Percentiles rank a stretch among this genome's conserved stretches.
Evolutionary conservation across 2,113 vertebrate species (phyloP).

Genomic region (Mungos mungo): DNA sequence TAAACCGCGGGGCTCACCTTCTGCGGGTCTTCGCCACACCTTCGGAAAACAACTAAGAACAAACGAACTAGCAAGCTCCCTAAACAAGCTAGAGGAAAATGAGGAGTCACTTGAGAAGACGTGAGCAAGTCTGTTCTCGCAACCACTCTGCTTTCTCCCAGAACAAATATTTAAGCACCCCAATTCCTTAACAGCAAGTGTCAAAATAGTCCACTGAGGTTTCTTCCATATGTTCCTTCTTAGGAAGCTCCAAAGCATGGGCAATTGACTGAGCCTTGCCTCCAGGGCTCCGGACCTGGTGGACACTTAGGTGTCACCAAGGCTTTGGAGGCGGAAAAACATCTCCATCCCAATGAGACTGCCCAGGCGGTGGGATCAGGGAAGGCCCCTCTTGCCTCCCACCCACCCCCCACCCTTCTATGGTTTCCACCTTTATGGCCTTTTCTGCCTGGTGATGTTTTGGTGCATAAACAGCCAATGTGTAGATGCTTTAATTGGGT

Average conservation of each 20-base stretch:
- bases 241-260: not conserved
- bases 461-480: not conserved
- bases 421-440: not conserved
- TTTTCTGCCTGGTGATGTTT: not conserved
- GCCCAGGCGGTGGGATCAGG: no score
- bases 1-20: not conserved
- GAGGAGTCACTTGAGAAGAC: not conserved
- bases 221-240: not conserved
- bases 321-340: not conserved
- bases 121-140: not conserved
- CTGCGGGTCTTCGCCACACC: not conserved
- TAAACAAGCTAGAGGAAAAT: not conserved
- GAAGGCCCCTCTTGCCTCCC: not conserved
- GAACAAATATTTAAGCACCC: constrained; percentile 51
- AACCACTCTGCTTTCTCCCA: constrained; percentile 12
- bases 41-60: not conserved
- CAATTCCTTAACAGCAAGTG: not conserved
- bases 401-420: not conserved
- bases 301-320: not conserved
- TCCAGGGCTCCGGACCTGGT: not conserved
- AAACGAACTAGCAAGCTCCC: not conserved
- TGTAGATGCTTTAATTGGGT: constrained; percentile 59
- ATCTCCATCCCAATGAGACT: not conserved
- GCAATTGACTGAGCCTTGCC: not conserved
- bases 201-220: not conserved